phyloP scores from a whole-genome alignment of 1,140 invertebrate genomes.

The Samia ricini region DNA sequence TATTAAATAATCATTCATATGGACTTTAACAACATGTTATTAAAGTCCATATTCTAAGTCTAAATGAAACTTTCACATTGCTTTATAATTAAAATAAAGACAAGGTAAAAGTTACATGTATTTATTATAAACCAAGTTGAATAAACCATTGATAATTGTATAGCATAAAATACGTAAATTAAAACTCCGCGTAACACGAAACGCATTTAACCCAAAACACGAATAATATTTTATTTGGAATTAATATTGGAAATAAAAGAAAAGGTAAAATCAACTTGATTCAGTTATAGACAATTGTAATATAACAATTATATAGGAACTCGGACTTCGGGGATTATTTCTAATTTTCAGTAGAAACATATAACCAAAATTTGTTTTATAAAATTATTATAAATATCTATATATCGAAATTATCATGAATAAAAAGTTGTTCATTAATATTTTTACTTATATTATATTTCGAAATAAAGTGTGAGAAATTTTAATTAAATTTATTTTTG shows the following conservation, averaged over 20 bases:
- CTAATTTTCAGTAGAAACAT: too few species aligned
- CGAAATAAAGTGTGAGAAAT: not conserved
- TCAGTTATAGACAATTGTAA: not conserved
- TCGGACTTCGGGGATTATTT: not conserved
- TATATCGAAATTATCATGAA: too few species aligned
- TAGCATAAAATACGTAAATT: not conserved
- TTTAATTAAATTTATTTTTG: not conserved
- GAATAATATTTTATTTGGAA: too few species aligned
- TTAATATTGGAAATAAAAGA: too few species aligned
- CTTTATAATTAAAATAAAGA: conserved; percentile 1
- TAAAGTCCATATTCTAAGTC: not conserved
- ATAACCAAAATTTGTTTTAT: not conserved
- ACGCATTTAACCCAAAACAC: too few species aligned
- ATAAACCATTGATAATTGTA: not conserved
- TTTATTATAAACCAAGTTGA: not conserved
- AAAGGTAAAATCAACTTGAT: not conserved
- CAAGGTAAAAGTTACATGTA: not conserved
- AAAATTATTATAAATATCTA: not conserved
- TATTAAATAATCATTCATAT: conserved; percentile 2
- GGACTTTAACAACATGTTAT: not conserved
- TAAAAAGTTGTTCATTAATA: too few species aligned
- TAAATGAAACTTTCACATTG: not conserved
- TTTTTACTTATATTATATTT: not conserved
- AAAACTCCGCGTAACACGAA: too few species aligned
- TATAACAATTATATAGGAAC: not conserved